These are phyloP conservation scores for Microctonus brassicae DNA, from an alignment of 2,888 invertebrate genomes.

Conservation along the genomic window DNA sequence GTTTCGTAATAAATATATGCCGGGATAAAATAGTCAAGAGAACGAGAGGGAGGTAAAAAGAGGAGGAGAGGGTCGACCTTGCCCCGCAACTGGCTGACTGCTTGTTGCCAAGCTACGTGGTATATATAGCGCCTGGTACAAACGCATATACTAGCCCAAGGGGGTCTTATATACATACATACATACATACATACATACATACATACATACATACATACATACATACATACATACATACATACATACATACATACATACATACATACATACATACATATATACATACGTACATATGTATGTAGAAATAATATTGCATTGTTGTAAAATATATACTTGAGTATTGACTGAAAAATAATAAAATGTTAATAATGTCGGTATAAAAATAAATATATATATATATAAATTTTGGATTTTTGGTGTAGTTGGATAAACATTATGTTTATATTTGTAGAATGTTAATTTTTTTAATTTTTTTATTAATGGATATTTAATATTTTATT, in stretches of 20 bases:
- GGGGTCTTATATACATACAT: conserved; percentile 6
- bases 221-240: conserved; percentile 18
- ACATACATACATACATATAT: conserved; percentile 17
- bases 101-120: conserved; percentile 67
- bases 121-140: conserved; percentile 55
- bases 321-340: neutral
- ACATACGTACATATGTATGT: conserved; percentile 17
- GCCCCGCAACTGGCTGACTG: conserved; percentile 63
- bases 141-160: conserved; percentile 36
- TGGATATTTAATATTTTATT: too few species aligned
- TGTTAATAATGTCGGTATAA: too few species aligned
- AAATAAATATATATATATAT: too few species aligned
- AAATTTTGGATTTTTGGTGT: too few species aligned
- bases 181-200: conserved; percentile 12
- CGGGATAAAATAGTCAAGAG: conserved; percentile 60
- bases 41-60: neutral
- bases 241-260: conserved; percentile 18
- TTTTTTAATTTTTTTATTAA: too few species aligned
- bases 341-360: too few species aligned
- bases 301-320: neutral
- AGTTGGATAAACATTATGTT: too few species aligned
- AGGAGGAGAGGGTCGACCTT: conserved; percentile 63
- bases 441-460: too few species aligned
- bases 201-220: conserved; percentile 17
- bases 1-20: conserved; percentile 66